Evolutionary conservation across 1,140 invertebrate species (phyloP).

Genomic region (Zaprionus inermis): DNA sequence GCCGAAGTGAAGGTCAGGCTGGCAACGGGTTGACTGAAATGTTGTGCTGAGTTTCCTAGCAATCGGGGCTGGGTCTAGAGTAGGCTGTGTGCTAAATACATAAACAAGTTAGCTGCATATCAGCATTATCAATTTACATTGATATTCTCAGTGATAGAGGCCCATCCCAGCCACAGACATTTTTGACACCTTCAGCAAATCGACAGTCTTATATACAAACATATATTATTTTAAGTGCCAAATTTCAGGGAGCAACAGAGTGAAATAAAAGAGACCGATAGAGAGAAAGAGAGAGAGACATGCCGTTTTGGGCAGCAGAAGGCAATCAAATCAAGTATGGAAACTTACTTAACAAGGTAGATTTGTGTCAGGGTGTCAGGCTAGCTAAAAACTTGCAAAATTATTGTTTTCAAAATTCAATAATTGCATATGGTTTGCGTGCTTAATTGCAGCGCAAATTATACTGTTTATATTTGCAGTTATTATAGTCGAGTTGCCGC

Average conservation of each 20-base stretch:
- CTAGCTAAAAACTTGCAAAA: not conserved
- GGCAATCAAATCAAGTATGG: conserved; percentile 3
- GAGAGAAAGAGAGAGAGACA: not conserved
- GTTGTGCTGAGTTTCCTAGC: conserved; percentile 7
- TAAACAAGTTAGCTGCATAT: conserved; percentile 3
- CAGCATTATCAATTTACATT: conserved; percentile 17
- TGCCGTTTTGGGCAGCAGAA: not conserved
- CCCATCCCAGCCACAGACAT: not conserved
- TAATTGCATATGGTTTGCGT: not conserved
- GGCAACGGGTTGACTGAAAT: not conserved
- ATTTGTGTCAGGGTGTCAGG: conserved; percentile 3
- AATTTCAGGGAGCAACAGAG: not conserved
- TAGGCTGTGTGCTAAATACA: conserved; percentile 26
- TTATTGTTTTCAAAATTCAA: not conserved
- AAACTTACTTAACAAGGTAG: conserved; percentile 9
- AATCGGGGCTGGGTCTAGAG: not conserved
- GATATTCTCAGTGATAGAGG: not conserved
- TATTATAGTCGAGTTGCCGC: not conserved
- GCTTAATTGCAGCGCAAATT: conserved; percentile 11
- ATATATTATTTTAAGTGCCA: not conserved
- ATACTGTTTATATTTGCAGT: conserved; percentile 12
- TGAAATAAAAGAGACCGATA: too few relatives aligned
- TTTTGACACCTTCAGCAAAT: not conserved
- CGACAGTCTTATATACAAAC: not conserved
- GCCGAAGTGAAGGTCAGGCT: conserved; percentile 21